A percentile compares a stretch with the other conserved stretches of the same genome.
Evolutionary conservation across 2,888 invertebrate species (phyloP).

Genomic region (Epinotia nisella): DNA sequence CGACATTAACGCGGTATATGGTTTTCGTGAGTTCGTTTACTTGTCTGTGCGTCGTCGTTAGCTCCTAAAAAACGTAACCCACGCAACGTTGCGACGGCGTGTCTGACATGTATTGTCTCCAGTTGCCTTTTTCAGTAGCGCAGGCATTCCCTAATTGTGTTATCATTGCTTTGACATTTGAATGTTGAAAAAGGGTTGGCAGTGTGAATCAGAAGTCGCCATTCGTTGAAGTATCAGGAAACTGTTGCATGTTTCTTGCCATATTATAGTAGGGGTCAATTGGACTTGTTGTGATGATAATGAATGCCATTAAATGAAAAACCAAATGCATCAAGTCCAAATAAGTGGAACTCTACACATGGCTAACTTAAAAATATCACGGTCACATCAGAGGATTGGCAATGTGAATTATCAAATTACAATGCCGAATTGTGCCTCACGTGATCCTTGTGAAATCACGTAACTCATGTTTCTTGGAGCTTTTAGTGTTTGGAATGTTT

Average conservation of each 20-base stretch:
- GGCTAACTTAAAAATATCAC: too few relatives aligned
- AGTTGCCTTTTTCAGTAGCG: slow-evolving; percentile 16
- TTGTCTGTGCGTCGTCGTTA: slow-evolving; percentile 38
- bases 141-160: slow-evolving; percentile 26
- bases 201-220: slow-evolving; percentile 1
- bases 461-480: neutral
- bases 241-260: neutral
- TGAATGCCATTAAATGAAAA: too few relatives aligned
- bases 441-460: too few relatives aligned
- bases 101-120: slow-evolving; percentile 37
- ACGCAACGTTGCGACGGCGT: slow-evolving; percentile 9
- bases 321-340: too few relatives aligned
- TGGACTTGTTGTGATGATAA: too few relatives aligned
- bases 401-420: too few relatives aligned
- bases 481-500: neutral
- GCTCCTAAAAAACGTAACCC: slow-evolving; percentile 23
- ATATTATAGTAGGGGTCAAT: neutral
- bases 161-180: slow-evolving; percentile 23
- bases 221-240: neutral
- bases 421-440: neutral
- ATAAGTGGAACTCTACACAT: too few relatives aligned
- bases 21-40: slow-evolving; percentile 37
- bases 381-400: too few relatives aligned
- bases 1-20: slow-evolving; percentile 17
- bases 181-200: slow-evolving; percentile 1